Evolutionary conservation across 1,140 invertebrate genomes (phyloP), one percentile per base, ranked within the genome.

Genomic region (Drosophila lowei): DNA sequence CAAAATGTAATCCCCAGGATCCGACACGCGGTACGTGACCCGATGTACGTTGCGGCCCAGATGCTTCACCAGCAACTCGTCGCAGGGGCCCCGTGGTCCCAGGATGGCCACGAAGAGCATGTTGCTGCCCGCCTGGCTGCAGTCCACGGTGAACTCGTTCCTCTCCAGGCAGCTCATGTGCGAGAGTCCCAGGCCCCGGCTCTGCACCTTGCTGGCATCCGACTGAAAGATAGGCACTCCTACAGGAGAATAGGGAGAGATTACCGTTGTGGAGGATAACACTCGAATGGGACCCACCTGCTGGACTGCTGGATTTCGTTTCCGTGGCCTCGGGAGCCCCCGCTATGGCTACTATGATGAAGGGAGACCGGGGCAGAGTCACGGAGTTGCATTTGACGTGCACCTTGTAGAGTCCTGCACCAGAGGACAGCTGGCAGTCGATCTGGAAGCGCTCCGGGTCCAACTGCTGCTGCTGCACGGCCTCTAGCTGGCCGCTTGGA

Each of bases 341-440:
- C 6, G 74, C 72, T 25, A 91, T 91, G 28, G 77, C 96, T 58
- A 96, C 95, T 13, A 98, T 94, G 46, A 95, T 94, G 92, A 95
- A 97, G 0, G 97, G 97, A 62, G 96, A 97, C 30, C 94, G 96
- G 41, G 96, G 95, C 92, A 98, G 96, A 90, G 97, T 96, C 53
- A 97, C 96, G 5, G 96, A 96, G 90, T 98, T 97, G 91, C 96
- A 97, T 79, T 96, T 96, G 7, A 97, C 93, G 83, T 98, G 95
- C 41, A 98, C 95, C 81, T 96, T 95, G 91, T 98, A 96, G 25
- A 97, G 93, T n/a, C 97, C 97, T 80, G 97, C 97, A 88, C 98
- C 93, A 43, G 94, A 93, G 46, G 94, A 93, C 1, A 97, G 95
- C 90, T 97, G 95, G 86, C 98, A 98, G 57, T 96, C 93, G 16